Evolutionary conservation across 2,888 invertebrate genomes (phyloP).

Genomic region (Muscina levida): DNA sequence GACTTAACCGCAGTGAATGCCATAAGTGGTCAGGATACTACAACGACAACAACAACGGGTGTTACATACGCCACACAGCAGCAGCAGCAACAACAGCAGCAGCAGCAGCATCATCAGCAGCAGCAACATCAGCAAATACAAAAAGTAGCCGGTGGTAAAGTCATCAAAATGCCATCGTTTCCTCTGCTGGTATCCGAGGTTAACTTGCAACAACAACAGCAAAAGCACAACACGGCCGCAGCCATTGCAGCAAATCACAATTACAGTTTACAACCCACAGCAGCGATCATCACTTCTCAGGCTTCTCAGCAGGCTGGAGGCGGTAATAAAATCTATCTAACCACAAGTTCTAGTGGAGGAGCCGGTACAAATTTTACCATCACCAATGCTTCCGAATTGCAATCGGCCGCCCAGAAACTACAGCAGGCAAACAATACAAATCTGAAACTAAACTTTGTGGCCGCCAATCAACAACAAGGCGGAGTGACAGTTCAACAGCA

Average conservation of each 20-base stretch:
- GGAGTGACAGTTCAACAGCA: slow-evolving; percentile 70
- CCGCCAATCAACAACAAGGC: slow-evolving; percentile 64
- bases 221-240: slow-evolving; percentile 76
- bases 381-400: slow-evolving; percentile 75
- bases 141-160: slow-evolving; percentile 72
- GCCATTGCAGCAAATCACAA: slow-evolving; percentile 79
- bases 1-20: slow-evolving; percentile 70
- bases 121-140: slow-evolving; percentile 73
- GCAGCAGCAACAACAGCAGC: slow-evolving; percentile 64
- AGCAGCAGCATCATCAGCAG: no score
- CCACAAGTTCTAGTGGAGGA: slow-evolving; percentile 73
- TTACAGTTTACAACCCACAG: slow-evolving; percentile 78
- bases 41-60: slow-evolving; percentile 56
- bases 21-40: slow-evolving; percentile 62
- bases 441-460: slow-evolving; percentile 79
- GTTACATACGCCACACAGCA: slow-evolving; percentile 63
- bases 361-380: slow-evolving; percentile 74
- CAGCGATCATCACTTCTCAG: slow-evolving; percentile 77
- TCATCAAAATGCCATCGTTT: slow-evolving; percentile 77
- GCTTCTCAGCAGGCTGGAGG: slow-evolving; percentile 69
- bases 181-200: slow-evolving; percentile 78
- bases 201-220: slow-evolving; percentile 72
- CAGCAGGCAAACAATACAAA: slow-evolving; percentile 76
- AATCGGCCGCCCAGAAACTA: slow-evolving; percentile 74
- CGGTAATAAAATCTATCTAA: slow-evolving; percentile 78